These are phyloP conservation scores for Myioborus miniatus DNA, from an alignment of 2,797 vertebrate genomes.

Conservation along the genomic window DNA sequence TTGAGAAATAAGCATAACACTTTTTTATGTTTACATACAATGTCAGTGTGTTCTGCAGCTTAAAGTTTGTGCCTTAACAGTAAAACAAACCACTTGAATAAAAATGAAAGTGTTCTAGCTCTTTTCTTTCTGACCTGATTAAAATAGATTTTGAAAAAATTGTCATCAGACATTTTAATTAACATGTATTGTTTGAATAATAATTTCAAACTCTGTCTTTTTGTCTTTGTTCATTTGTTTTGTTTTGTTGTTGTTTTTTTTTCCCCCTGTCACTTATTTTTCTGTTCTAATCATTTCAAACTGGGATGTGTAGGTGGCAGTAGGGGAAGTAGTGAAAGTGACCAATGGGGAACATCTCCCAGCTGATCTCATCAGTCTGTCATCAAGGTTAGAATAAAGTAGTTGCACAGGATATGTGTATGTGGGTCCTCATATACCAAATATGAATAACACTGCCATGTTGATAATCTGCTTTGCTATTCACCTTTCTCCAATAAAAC, in stretches of 20 bases:
- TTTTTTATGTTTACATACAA: not conserved
- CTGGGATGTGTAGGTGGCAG: conserved; percentile 91
- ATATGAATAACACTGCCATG: not conserved
- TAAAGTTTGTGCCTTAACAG: not conserved
- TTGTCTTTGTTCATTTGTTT: conserved; percentile 76
- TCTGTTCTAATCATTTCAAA: conserved; percentile 78
- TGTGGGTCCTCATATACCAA: conserved; percentile 77
- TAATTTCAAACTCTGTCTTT: conserved; percentile 78
- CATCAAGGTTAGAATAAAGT: conserved; percentile 94
- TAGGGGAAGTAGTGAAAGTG: conserved; percentile 99
- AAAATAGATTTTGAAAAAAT: conserved; percentile 85
- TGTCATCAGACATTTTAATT: conserved; percentile 75
- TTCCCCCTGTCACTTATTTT: conserved; percentile 68
- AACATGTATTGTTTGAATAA: conserved; percentile 77
- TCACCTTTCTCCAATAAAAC: not conserved
- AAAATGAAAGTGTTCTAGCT: not conserved
- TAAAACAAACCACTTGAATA: not conserved
- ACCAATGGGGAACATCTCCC: conserved; percentile 99
- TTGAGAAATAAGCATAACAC: not conserved
- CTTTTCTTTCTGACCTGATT: conserved; percentile 71
- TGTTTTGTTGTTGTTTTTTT: conserved; percentile 34
- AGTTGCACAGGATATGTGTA: conserved; percentile 65
- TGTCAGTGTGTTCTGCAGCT: not conserved
- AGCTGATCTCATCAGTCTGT: conserved; percentile 99
- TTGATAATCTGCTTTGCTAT: not conserved